phyloP scores from a whole-genome alignment of 2,113 vertebrate genomes.

The Furnarius figulus region DNA sequence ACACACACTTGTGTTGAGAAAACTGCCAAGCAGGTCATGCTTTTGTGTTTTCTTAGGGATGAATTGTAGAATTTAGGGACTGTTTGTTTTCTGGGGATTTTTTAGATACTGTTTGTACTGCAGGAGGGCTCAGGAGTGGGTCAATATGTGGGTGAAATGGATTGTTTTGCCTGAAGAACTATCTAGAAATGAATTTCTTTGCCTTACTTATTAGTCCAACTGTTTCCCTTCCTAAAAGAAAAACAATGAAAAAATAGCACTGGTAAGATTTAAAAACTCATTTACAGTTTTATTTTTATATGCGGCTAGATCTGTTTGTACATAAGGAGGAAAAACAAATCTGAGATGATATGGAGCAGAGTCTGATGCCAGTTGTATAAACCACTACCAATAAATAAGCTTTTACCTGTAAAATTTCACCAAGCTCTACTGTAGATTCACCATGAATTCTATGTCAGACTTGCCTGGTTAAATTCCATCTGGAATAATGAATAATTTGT shows the following conservation, averaged over 20 bases:
- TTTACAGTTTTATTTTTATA: background rate
- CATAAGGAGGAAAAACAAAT: background rate
- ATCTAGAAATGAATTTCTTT: background rate
- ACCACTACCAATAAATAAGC: background rate
- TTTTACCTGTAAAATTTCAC: background rate
- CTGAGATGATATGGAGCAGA: background rate
- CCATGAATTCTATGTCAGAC: background rate
- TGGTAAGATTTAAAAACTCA: background rate
- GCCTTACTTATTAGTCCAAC: background rate
- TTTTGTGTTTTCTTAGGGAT: background rate
- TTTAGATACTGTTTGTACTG: background rate
- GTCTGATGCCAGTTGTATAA: background rate
- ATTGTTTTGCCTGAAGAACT: background rate
- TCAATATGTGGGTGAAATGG: background rate
- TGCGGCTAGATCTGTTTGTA: background rate
- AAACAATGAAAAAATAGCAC: accelerated
- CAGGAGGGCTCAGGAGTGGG: background rate
- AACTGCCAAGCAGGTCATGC: background rate
- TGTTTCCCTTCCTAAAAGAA: background rate
- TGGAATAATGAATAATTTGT: background rate
- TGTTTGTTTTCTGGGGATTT: background rate
- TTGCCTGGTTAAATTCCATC: background rate
- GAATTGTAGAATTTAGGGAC: background rate
- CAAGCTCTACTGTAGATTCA: background rate
- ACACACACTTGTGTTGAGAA: background rate